phyloP scores from a whole-genome alignment of 1,140 invertebrate genomes.

The Cephus cinctus region DNA sequence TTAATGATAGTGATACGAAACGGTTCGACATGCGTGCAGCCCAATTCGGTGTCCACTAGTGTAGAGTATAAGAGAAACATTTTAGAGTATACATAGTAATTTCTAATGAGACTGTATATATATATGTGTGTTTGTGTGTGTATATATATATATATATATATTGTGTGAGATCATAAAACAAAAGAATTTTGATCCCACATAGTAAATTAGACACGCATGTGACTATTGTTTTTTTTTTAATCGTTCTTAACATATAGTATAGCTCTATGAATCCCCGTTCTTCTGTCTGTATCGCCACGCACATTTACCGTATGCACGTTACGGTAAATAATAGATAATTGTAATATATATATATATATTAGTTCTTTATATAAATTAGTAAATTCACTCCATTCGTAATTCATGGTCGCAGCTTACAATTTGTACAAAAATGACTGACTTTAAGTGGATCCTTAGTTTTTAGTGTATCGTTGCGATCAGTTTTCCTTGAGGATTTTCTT shows the following conservation, averaged over 20 bases:
- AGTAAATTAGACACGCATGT: not conserved
- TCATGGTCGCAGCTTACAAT: conserved; percentile 32
- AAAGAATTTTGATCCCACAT: not conserved
- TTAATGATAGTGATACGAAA: too few species aligned
- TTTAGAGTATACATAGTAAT: too few species aligned
- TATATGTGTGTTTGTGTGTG: too few species aligned
- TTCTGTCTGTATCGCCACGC: too few species aligned
- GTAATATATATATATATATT: conserved; percentile 16
- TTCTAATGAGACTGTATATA: too few species aligned
- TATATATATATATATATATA: too few species aligned
- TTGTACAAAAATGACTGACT: conserved; percentile 42
- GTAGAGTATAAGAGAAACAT: too few species aligned
- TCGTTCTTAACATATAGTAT: not conserved
- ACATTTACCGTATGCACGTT: conserved; percentile 5
- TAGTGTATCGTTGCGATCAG: too few species aligned
- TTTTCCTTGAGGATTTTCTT: not conserved
- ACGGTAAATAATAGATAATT: conserved; percentile 12
- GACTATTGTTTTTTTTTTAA: not conserved
- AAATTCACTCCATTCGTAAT: conserved; percentile 27
- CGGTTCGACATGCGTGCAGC: too few species aligned
- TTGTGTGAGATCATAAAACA: not conserved
- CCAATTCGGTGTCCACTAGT: too few species aligned
- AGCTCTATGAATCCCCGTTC: too few species aligned
- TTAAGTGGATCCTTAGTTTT: conserved; percentile 4
- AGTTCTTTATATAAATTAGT: conserved; percentile 37